Conservation (phyloP, 2,113 vertebrate species). For the Gavialis gangeticus region DNA sequence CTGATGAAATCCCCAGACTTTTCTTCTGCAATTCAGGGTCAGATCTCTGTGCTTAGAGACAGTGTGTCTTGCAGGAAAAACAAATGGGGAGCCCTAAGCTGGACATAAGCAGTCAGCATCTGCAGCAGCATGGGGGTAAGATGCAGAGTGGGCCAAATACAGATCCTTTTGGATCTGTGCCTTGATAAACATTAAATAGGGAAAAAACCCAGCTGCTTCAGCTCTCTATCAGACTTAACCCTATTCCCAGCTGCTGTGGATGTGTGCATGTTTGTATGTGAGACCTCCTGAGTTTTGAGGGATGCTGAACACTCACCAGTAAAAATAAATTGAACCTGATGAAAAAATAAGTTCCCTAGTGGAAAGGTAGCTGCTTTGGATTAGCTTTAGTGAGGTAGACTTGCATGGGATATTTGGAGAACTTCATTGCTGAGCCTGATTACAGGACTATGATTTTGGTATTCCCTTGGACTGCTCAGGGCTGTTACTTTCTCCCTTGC, state of each 20-base stretch:
- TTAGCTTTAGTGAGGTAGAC: background rate
- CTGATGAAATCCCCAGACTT: rapidly evolving
- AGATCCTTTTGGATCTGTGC: background rate
- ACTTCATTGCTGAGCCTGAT: conserved; percentile 15
- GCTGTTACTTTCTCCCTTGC: conserved; percentile 57
- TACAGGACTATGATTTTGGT: background rate
- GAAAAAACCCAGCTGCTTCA: background rate
- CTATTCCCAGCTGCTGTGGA: rapidly evolving
- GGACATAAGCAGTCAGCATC: rapidly evolving
- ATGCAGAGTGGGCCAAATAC: rapidly evolving
- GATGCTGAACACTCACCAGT: rapidly evolving
- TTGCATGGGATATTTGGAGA: background rate
- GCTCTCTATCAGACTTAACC: background rate
- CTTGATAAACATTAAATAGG: background rate
- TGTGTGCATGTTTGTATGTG: rapidly evolving
- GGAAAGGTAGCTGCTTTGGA: background rate
- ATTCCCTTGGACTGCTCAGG: conserved; percentile 27
- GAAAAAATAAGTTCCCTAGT: background rate
- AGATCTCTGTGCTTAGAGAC: background rate
- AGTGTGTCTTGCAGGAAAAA: rapidly evolving
- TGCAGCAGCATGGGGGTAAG: rapidly evolving
- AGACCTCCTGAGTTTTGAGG: background rate
- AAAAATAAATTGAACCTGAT: rapidly evolving
- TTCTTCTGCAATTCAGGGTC: background rate
- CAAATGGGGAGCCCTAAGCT: rapidly evolving